Conservation (phyloP, 2,797 vertebrate genomes). For the Parotocinclus haroldoi region DNA sequence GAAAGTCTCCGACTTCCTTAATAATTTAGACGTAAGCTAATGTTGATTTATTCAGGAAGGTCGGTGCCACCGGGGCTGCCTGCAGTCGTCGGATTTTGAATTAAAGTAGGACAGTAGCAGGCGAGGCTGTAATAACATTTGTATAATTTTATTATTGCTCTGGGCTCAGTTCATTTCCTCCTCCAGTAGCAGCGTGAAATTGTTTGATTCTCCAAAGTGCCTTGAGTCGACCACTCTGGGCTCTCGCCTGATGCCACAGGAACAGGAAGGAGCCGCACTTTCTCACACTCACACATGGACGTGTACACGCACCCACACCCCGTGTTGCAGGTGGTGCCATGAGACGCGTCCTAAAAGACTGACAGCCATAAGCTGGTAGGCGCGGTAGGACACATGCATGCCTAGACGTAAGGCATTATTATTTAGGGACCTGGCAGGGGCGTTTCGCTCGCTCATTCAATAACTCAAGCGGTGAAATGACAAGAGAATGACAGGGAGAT, state of each 20-base stretch:
- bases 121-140: conserved; percentile 99
- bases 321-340: not conserved
- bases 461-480: conserved; percentile 56
- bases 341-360: conserved; percentile 23
- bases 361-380: conserved; percentile 10
- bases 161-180: conserved; percentile 99
- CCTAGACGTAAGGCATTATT: conserved; percentile 8
- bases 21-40: conserved; percentile 99
- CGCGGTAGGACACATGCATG: conserved; percentile 15
- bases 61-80: conserved; percentile 86
- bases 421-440: not conserved
- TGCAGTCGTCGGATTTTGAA: conserved; percentile 90
- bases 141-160: conserved; percentile 99
- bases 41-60: conserved; percentile 99
- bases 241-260: conserved; percentile 81
- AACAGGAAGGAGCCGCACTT: conserved; percentile 81
- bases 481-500: conserved; percentile 65
- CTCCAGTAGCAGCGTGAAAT: conserved; percentile 99
- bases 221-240: conserved; percentile 92
- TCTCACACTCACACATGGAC: conserved; percentile 48
- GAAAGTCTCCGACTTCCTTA: conserved; percentile 96
- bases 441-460: conserved; percentile 70
- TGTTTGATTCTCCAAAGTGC: conserved; percentile 94
- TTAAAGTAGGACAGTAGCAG: conserved; percentile 99
- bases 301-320: conserved; percentile 42